Evolutionary conservation across 2,113 vertebrate genomes (phyloP), one percentile per base, ranked within the genome.

Genomic region (Thunnus thynnus): DNA sequence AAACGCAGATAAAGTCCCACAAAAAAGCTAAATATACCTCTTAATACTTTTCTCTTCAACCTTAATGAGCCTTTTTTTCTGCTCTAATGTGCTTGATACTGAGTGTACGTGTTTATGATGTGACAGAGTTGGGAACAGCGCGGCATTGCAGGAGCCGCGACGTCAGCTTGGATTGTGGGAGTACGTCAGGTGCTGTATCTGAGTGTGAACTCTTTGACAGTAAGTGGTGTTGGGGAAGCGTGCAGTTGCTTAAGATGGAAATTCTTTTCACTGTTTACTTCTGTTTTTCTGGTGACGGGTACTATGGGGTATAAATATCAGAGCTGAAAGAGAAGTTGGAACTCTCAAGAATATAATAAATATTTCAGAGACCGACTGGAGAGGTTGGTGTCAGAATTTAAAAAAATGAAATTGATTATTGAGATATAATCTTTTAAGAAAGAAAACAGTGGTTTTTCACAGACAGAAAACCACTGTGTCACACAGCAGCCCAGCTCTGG

Each of bases 121-220:
- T 66, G 69, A 74, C 72, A 89, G 90, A 54, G 55, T 44, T 47
- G 61, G 83, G 7, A 22, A 25, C 3, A 18, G 17, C 17, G 14
- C n/a, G 44, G 57, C 16, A 1, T 41, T 63, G 68, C 81, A 80
- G 62, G 13, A 69, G 17, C 65, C 74, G 10, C 52, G 41, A 0
- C 18, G 55, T 17, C 70, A 3, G 0, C 72, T 3, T 14, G 80
- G 72, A 64, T 13, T 72, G 18, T 70, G 71, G 56, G 22, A 75
- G 32, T 88, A 89, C 76, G 17, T 27, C 87, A 90, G 89, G 78
- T 88, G 83, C 32, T 50, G 85, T 88, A 86, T 87, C 2, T 58
- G 41, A 52, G 14, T 7, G 3, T 61, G 46, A 14, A 36, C 13
- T 22, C 10, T 18, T 3, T 16, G 16, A 48, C 30, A 30, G 41